Evolutionary conservation across 1,140 invertebrate species (phyloP), one percentile per base, ranked within the genome.

Genomic region (Trichonephila clavipes): DNA sequence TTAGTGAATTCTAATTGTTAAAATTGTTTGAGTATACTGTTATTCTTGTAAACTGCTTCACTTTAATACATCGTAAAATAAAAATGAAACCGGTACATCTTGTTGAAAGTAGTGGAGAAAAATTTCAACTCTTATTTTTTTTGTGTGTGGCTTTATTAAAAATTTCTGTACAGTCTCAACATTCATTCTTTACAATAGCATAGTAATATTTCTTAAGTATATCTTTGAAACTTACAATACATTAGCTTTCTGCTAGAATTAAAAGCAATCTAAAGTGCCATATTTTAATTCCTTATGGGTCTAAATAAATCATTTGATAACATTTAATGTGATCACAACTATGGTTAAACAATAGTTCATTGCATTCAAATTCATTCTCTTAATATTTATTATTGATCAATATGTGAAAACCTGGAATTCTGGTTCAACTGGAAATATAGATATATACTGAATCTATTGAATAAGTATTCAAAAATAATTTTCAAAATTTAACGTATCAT

Each of bases 61-160:
- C 51, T 51, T 51, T 51, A 51, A 8, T 51, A 51, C 10, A 51
- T 12, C 0, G 10, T 51, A 10, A 51, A 2, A 51, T 7, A 12
- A 64, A 64, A 64, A 64, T 64, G 62, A 64, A 51, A 51, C 8
- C 7, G 10, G 51, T 12, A 51, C 10, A 12, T 51, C 51, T 51
- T 51, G 51, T 51, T 51, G 51, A 51, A 12, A 51, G 28, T 28
- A 12, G 51, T 2, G 51, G 51, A 5, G 5, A 69, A 69, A 66
- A 66, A 72, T 28, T 72, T 21, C 34, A 40, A 77, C 28, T 34
- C 16, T 40, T n/a, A n/a, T n/a, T n/a, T n/a, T n/a, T 40, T 77
- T 40, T 77, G 14, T 34, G 72, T 40, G 72, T 40, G 72, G 34
- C 72, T 77, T 77, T 77, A 77, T 77, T 77, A 77, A 77, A 77